These are phyloP conservation scores for Ostrea denselamellosa DNA, from an alignment of 1,140 invertebrate genomes.

Conservation along the genomic window DNA sequence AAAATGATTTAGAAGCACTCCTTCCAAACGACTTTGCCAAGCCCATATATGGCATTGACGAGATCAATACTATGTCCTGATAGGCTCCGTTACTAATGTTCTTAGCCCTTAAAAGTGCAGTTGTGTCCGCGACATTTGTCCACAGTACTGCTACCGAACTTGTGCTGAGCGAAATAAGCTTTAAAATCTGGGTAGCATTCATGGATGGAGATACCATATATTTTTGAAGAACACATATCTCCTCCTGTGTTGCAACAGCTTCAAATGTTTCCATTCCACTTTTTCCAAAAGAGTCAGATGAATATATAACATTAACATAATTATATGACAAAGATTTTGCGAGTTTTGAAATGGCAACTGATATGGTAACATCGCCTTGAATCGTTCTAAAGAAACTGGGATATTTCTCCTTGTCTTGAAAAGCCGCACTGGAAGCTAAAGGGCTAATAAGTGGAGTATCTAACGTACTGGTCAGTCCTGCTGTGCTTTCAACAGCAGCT, in stretches of 20 bases:
- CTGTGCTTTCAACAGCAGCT: constrained; percentile 60
- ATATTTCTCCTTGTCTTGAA: constrained; percentile 87
- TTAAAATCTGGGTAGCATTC: constrained; percentile 51
- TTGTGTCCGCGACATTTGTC: constrained; percentile 54
- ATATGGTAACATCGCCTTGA: constrained; percentile 88
- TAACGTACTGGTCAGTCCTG: constrained; percentile 62
- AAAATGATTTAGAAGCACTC: constrained; percentile 63
- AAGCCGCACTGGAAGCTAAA: constrained; percentile 83
- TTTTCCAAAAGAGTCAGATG: constrained; percentile 60
- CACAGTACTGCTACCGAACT: constrained; percentile 65
- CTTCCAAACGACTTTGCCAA: constrained; percentile 52
- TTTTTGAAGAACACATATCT: constrained; percentile 65
- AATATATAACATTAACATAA: constrained; percentile 66
- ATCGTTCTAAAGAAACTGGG: constrained; percentile 89
- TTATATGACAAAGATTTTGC: constrained; percentile 64
- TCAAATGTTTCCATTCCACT: constrained; percentile 61
- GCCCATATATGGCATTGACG: constrained; percentile 62
- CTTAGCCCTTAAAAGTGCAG: constrained; percentile 51
- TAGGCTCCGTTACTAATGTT: constrained; percentile 6
- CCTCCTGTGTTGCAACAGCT: constrained; percentile 62
- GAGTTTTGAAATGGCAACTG: constrained; percentile 83
- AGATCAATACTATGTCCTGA: constrained; percentile 60
- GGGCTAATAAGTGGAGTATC: constrained; percentile 72
- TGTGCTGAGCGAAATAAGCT: constrained; percentile 38
- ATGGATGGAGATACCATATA: constrained; percentile 51